Conservation (phyloP, 23 tunicate species). For the Trididemnum miniatum region DNA sequence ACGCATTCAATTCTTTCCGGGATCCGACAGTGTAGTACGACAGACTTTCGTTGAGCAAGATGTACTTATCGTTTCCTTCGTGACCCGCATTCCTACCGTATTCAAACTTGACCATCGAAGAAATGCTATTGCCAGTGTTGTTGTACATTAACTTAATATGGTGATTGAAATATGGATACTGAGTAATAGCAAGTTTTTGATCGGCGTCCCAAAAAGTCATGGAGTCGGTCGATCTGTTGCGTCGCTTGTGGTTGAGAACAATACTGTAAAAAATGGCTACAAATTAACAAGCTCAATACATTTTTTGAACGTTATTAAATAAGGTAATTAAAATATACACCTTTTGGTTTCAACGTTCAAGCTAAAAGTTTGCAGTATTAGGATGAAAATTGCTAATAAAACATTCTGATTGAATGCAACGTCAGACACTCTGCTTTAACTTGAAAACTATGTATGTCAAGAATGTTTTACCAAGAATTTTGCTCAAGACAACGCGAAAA, state of each 20-base stretch:
- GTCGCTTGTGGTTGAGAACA: slow-evolving; percentile 51
- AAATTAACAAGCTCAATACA: too few relatives aligned
- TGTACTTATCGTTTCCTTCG: slow-evolving; percentile 35
- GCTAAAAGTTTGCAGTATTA: too few relatives aligned
- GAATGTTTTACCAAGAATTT: too few relatives aligned
- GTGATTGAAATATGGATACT: slow-evolving; percentile 57
- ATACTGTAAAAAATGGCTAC: slow-evolving; percentile 52
- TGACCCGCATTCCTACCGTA: slow-evolving; percentile 55
- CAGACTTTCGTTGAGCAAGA: slow-evolving; percentile 31
- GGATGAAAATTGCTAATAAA: too few relatives aligned
- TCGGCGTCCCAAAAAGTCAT: slow-evolving; percentile 49
- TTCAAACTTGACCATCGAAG: slow-evolving; percentile 37
- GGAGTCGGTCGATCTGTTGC: slow-evolving; percentile 27
- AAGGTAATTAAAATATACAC: too few relatives aligned
- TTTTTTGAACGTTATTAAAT: too few relatives aligned
- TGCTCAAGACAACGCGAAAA: too few relatives aligned
- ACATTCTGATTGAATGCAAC: too few relatives aligned
- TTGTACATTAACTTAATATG: slow-evolving; percentile 24
- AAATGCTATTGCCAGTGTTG: slow-evolving; percentile 12
- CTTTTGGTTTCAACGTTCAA: too few relatives aligned
- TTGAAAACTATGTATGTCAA: too few relatives aligned
- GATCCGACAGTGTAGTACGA: neutral
- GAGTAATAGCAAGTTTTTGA: slow-evolving; percentile 56
- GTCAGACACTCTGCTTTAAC: too few relatives aligned
- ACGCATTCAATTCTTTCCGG: neutral